phyloP scores from a whole-genome alignment of 2,113 vertebrate species.

The Chrysochloris asiatica region DNA sequence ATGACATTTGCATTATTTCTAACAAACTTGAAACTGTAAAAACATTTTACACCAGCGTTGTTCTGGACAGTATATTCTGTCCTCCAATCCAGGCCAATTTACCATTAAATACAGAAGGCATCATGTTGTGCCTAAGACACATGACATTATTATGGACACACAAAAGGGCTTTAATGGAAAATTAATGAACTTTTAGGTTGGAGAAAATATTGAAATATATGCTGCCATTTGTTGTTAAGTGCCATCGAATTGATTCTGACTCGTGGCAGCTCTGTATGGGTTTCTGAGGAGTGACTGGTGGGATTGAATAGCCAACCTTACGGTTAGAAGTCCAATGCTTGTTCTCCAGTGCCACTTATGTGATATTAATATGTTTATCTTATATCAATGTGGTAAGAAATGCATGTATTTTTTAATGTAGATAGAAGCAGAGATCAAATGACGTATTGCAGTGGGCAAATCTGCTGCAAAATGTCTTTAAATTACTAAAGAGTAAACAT shows the following conservation, averaged over 20 bases:
- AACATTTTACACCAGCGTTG: background rate
- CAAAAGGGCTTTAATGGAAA: background rate
- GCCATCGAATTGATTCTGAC: no score
- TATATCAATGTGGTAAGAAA: background rate
- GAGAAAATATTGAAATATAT: no score
- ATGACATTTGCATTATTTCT: background rate
- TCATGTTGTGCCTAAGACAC: background rate
- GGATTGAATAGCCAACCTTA: no score
- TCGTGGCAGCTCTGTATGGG: no score
- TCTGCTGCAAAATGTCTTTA: no score
- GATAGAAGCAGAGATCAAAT: no score
- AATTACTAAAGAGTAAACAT: no score
- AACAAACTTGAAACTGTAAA: background rate
- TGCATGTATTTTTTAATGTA: background rate
- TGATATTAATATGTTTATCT: background rate
- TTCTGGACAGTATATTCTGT: background rate
- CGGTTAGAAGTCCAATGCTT: no score
- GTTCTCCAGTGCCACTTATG: no score
- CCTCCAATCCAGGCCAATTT: background rate
- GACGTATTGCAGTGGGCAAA: no score
- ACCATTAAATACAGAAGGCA: background rate
- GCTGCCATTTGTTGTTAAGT: no score
- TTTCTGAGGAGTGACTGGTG: no score
- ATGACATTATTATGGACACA: background rate
- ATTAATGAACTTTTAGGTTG: background rate